Percentiles rank a stretch among this genome's conserved stretches.
Evolutionary conservation across 2,888 invertebrate genomes (phyloP).

Genomic region (Polydrusus tereticollis): DNA sequence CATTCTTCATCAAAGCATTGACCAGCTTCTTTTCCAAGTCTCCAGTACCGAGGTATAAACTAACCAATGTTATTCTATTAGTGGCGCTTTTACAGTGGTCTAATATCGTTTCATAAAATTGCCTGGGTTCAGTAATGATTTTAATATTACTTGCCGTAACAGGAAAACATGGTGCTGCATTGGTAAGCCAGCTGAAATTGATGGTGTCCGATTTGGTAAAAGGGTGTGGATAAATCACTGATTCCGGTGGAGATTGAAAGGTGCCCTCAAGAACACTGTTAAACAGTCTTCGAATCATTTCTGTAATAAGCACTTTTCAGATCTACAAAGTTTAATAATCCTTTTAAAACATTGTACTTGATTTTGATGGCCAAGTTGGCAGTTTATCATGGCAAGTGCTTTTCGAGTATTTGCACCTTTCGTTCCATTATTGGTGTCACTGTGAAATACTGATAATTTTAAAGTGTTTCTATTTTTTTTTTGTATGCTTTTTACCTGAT

Average conservation of each 20-base stretch:
- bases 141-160: constrained; percentile 77
- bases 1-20: constrained; percentile 74
- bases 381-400: not conserved
- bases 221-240: constrained; percentile 57
- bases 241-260: constrained; percentile 56
- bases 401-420: not conserved
- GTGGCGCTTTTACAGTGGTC: constrained; percentile 77
- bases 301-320: not conserved
- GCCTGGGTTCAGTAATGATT: constrained; percentile 81
- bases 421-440: not conserved
- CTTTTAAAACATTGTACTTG: too few species aligned
- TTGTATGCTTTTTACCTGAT: not conserved
- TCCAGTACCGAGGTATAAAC: constrained; percentile 89
- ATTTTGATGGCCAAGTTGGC: not conserved
- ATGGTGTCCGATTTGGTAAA: constrained; percentile 61
- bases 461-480: not conserved
- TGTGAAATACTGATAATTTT: not conserved
- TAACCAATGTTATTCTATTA: constrained; percentile 84
- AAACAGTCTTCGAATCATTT: constrained; percentile 63
- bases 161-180: constrained; percentile 77
- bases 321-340: not conserved
- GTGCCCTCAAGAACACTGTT: constrained; percentile 61
- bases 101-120: constrained; percentile 82
- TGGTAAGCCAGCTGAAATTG: constrained; percentile 71
- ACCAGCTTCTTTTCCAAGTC: constrained; percentile 84